Evolutionary conservation across 2,797 vertebrate species (phyloP).

Genomic region (Tragopan temminckii): DNA sequence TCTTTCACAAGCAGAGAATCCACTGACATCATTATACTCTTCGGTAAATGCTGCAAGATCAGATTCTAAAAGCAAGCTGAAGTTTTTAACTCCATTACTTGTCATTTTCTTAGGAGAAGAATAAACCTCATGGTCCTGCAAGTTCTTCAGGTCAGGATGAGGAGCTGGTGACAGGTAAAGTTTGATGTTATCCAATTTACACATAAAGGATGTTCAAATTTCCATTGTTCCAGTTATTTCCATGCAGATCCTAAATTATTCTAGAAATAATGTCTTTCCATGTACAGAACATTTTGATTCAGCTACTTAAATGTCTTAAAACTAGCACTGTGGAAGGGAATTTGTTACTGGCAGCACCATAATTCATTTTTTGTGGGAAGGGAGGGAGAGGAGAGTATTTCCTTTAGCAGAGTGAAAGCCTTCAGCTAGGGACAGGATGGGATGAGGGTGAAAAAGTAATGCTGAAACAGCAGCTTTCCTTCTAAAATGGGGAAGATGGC

Average conservation of each 20-base stretch:
- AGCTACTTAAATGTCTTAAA: neutral
- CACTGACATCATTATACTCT: neutral
- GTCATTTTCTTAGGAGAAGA: neutral
- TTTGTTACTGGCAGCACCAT: neutral
- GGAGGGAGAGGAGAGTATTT: neutral
- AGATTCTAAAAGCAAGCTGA: neutral
- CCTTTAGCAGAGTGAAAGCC: neutral
- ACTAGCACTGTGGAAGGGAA: neutral
- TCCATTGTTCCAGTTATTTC: neutral
- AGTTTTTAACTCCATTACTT: neutral
- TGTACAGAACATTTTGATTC: neutral
- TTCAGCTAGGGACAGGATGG: neutral
- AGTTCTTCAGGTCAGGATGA: neutral
- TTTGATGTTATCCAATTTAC: neutral
- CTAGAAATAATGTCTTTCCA: neutral
- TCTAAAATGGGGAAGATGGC: neutral
- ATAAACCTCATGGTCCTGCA: neutral
- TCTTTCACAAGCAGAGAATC: neutral
- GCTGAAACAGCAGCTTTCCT: neutral
- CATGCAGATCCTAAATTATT: neutral
- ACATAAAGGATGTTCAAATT: neutral
- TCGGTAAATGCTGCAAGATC: neutral
- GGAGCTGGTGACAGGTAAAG: neutral
- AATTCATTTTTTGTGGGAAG: neutral
- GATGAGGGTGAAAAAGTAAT: neutral